Base-by-base conservation (phyloP, 2,113 vertebrate genomes). In the Leuciscus idus region DNA sequence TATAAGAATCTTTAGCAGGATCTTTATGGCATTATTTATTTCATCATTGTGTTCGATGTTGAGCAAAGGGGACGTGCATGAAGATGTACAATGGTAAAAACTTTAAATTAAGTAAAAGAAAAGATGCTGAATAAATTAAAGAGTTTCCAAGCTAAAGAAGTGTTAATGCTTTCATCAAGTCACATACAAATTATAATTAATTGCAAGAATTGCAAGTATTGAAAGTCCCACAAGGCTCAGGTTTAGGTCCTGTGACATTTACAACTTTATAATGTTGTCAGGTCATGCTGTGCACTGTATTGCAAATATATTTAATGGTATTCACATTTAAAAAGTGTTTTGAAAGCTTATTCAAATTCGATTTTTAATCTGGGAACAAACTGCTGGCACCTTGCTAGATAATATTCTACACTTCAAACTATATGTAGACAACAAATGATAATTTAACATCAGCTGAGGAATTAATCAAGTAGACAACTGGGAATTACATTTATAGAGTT, bases 101-200 rank as follows among this genome's bases (percentile, higher is more conserved):
- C 62, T 46, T 46, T 19, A 57, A 57, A 57, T 23, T 8, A 62
- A 64, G 61, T 46, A 28, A 17, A 15, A 57, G 30, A 28, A 50
- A 75, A 15, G 30, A 23, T n/a, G 10, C 28, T 80, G 1, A 43
- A 80, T 85, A 50, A 81, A 55, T 43, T 33, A 70, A 48, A 46
- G 76, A 66, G 82, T 81, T 39, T 81, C 1, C 66, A 15, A 72
- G 59, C 2, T 9, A 10, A 43, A 43, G 8, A n/a, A 57, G 21
- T 21, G 72, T 30, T 36, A 21, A 70, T 39, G 70, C 12, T 48
- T 78, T 88, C 33, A 82, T 28, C 17, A 72, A 78, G 23, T 68
- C 17, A 36, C 66, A 48, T 26, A 33, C 4, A 62, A 52, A 26
- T 72, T 30, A 1, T 48, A 2, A 10, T 43, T 10, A 43, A 43